Evolutionary conservation across 2,113 vertebrate species (phyloP).

Genomic region (Thamnaconus septentrionalis): DNA sequence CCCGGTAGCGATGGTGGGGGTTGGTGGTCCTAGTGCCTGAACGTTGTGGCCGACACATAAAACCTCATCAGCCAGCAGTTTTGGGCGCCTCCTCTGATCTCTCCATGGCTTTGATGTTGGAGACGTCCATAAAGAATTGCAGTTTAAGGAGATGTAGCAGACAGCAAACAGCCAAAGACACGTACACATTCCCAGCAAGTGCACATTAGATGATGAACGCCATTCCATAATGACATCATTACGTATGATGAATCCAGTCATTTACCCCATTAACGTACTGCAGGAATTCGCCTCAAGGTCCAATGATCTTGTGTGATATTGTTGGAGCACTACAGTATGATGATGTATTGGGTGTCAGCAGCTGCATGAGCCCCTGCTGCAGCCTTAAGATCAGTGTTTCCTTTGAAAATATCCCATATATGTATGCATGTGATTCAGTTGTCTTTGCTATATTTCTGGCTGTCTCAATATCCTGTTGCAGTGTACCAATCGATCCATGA

Average conservation of each 20-base stretch:
- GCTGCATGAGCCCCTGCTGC: background rate
- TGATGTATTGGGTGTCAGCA: slow-evolving; percentile 15
- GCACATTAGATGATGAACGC: slow-evolving; percentile 67
- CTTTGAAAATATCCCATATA: too few species aligned
- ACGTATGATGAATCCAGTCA: slow-evolving; percentile 63
- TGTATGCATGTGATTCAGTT: too few species aligned
- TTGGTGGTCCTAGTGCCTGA: slow-evolving; percentile 37
- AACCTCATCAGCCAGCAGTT: slow-evolving; percentile 63
- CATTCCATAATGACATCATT: slow-evolving; percentile 70
- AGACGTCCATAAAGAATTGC: slow-evolving; percentile 50
- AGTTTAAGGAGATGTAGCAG: slow-evolving; percentile 42
- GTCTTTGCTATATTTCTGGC: too few species aligned
- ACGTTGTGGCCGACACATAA: slow-evolving; percentile 49
- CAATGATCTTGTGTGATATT: slow-evolving; percentile 20
- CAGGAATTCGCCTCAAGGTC: slow-evolving; percentile 38
- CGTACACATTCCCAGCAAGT: slow-evolving; percentile 48
- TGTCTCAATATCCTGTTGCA: too few species aligned
- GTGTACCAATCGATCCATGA: too few species aligned
- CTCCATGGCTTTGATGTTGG: slow-evolving; percentile 45
- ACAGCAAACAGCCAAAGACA: slow-evolving; percentile 51
- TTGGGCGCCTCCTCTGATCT: slow-evolving; percentile 55
- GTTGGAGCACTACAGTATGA: slow-evolving; percentile 24
- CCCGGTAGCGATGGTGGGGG: slow-evolving; percentile 51
- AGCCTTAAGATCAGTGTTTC: background rate
- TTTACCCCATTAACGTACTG: slow-evolving; percentile 63